phyloP scores from a whole-genome alignment of 2,797 vertebrate species.

The Crenuchus spilurus region DNA sequence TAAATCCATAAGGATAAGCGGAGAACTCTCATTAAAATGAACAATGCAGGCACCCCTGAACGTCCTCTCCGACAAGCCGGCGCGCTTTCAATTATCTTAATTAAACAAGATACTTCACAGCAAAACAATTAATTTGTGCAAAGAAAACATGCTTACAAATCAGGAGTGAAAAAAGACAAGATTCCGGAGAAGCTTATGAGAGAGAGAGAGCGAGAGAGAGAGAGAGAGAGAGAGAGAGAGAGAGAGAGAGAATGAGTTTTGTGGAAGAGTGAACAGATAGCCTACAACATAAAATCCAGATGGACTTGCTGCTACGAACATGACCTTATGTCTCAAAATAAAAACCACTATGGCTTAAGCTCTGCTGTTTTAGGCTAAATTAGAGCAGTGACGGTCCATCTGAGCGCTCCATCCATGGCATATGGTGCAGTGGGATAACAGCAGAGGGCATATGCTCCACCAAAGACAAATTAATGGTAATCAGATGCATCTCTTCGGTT shows the following conservation, averaged over 20 bases:
- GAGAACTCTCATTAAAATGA: conserved; percentile 51
- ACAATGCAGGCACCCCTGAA: conserved; percentile 42
- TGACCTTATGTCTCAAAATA: not conserved
- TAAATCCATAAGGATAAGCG: conserved; percentile 32
- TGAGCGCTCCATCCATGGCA: conserved; percentile 38
- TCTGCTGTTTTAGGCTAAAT: conserved; percentile 44
- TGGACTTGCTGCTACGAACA: not conserved
- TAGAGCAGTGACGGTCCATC: conserved; percentile 15
- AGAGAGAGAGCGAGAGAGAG: not conserved
- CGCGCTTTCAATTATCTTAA: conserved; percentile 72
- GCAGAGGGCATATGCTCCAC: conserved; percentile 35
- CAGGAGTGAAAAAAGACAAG: conserved; percentile 6
- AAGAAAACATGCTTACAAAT: conserved; percentile 47
- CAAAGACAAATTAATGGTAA: conserved; percentile 44
- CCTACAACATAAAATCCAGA: conserved; percentile 31
- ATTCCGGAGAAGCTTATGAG: not conserved
- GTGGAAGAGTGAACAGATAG: conserved; percentile 10
- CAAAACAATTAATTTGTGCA: conserved; percentile 66
- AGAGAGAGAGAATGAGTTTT: not conserved
- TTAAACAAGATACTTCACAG: conserved; percentile 69
- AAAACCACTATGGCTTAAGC: conserved; percentile 20
- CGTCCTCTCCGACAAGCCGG: conserved; percentile 47
- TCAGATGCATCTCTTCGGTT: conserved; percentile 44
- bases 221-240: not conserved
- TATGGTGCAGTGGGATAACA: conserved; percentile 51